Conservation (phyloP, 2,888 invertebrate species). For the Ctenicera cuprea region DNA sequence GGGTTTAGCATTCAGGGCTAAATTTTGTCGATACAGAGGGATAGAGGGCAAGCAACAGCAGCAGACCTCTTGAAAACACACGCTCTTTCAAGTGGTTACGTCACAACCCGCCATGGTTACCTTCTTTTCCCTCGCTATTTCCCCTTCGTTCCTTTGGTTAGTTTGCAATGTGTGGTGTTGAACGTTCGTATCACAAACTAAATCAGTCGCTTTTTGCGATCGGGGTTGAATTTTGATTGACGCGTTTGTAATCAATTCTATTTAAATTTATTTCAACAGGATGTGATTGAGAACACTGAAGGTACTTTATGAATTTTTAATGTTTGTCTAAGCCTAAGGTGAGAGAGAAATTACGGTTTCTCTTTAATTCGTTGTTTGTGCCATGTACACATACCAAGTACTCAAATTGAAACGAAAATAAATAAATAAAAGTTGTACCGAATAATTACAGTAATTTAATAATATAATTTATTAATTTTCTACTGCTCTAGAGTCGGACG, state of each 20-base stretch:
- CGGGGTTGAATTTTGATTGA: too few species aligned
- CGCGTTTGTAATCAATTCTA: too few species aligned
- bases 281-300: conserved; percentile 2
- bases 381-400: background rate
- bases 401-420: too few species aligned
- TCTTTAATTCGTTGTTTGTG: too few species aligned
- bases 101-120: conserved; percentile 60
- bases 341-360: background rate
- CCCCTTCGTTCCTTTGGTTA: conserved; percentile 42
- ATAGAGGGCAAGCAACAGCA: conserved; percentile 40
- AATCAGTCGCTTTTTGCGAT: too few species aligned
- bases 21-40: conserved; percentile 45
- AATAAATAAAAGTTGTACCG: too few species aligned
- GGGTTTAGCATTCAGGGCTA: conserved; percentile 3
- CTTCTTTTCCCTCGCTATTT: conserved; percentile 48
- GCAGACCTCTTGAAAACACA: conserved; percentile 67
- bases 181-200: conserved; percentile 4
- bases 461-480: too few species aligned
- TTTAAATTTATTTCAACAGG: background rate
- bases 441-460: too few species aligned
- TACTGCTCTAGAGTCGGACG: too few species aligned
- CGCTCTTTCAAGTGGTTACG: conserved; percentile 67
- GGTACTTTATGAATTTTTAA: background rate
- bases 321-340: background rate
- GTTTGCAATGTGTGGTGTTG: conserved; percentile 18